Base-by-base conservation (phyloP, 2,113 vertebrate genomes). In the Apus apus region DNA sequence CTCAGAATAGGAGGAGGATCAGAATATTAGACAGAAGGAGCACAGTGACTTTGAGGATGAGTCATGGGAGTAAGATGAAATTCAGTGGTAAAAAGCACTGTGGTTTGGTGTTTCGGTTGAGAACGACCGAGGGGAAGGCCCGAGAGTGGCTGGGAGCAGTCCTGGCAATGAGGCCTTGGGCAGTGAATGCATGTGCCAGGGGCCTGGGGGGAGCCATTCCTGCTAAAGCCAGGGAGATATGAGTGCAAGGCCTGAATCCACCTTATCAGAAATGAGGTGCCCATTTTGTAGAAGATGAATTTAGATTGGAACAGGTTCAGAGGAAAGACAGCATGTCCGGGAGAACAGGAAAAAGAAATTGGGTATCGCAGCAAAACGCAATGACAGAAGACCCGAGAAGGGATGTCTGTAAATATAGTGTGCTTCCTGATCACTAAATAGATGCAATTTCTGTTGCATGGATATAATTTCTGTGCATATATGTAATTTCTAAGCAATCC, bases 11-110 rank as follows among this genome's bases (percentile, higher is more conserved):
- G 34, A 92, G 57, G 13, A 43, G 18, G 60, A 84, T 90, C 54
- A 81, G 72, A 94, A 67, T 46, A 78, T 86, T 85, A 92, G 77
- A 76, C 34, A 72, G 82, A 79, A 94, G 13, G 72, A 94, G 61
- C 68, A 51, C 72, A 62, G 38, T 74, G 67, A 27, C 58, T 87
- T 95, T 67, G 75, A 62, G 56, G n/a, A 73, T 93, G 85, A 92
- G 51, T 89, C 75, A 38, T 5, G 71, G 61, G 75, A 81, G 67
- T 25, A 32, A 75, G 83, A 48, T 34, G 20, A 83, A 93, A 67
- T 27, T 73, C 32, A 14, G 51, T 9, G 53, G 51, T 70, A 67
- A 62, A 66, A 77, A 2, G 43, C 15, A 1, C 72, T 43, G 22
- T 80, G 43, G 51, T 70, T 19, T 50, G 77, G 30, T 51, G 46